phyloP scores from a whole-genome alignment of 2,888 invertebrate species.

The Melieria crassipennis region DNA sequence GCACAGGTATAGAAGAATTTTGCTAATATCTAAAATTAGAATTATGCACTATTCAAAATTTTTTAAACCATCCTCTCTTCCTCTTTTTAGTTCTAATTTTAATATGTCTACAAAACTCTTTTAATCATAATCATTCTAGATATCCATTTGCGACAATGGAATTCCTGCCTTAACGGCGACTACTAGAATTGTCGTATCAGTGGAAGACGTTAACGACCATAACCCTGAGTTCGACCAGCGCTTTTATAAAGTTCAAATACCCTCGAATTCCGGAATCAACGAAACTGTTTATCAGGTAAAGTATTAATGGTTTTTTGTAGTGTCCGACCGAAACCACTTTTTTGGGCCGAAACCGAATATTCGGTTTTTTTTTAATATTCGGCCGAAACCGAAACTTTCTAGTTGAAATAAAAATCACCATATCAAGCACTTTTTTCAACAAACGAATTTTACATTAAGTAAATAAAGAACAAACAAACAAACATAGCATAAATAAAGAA shows the following conservation, averaged over 20 bases:
- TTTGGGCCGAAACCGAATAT: no score
- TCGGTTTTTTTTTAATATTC: no score
- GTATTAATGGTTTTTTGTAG: background rate
- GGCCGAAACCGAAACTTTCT: no score
- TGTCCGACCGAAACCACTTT: no score
- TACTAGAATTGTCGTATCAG: constrained; percentile 81
- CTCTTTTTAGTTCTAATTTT: background rate
- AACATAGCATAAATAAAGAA: no score
- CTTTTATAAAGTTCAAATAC: constrained; percentile 83
- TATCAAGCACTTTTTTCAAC: no score
- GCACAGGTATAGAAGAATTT: no score
- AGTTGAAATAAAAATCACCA: no score
- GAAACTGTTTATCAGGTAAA: constrained; percentile 73
- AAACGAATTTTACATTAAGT: no score
- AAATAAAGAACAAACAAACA: no score
- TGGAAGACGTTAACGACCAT: constrained; percentile 89
- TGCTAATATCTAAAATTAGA: no score
- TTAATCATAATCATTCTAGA: constrained; percentile 59
- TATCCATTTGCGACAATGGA: constrained; percentile 82
- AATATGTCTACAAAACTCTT: background rate
- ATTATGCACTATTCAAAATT: background rate
- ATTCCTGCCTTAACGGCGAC: constrained; percentile 77
- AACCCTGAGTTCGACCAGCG: constrained; percentile 85
- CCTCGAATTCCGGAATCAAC: constrained; percentile 68
- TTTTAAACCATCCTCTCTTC: background rate